phyloP scores from a whole-genome alignment of 2,888 invertebrate genomes.

The Cryptus viduatorius region DNA sequence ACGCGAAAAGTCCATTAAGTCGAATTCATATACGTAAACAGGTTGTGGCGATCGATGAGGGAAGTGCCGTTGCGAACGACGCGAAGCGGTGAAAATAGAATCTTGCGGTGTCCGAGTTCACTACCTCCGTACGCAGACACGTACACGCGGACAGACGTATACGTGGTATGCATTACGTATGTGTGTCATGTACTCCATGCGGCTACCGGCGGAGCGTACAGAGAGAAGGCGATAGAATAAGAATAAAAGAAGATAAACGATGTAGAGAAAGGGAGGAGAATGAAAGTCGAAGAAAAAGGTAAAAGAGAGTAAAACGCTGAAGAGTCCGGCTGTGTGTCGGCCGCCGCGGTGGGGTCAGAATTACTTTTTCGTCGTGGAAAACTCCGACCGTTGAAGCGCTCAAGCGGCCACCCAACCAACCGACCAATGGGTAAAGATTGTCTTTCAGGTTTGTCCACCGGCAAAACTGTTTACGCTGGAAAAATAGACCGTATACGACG shows the following conservation, averaged over 20 bases:
- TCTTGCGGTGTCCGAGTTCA: constrained; percentile 28
- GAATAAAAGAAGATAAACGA: constrained; percentile 65
- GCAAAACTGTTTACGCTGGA: constrained; percentile 71
- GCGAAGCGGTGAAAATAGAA: constrained; percentile 62
- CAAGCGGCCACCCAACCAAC: constrained; percentile 51
- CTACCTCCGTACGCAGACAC: background rate
- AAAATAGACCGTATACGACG: constrained; percentile 67
- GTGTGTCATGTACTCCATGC: background rate
- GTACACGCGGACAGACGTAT: background rate
- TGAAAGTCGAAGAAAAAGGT: constrained; percentile 16
- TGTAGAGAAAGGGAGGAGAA: constrained; percentile 50
- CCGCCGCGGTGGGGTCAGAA: constrained; percentile 68
- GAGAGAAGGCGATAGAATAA: background rate
- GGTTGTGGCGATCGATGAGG: constrained; percentile 69
- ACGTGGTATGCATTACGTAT: background rate
- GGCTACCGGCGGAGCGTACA: background rate
- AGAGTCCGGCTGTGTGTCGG: constrained; percentile 56
- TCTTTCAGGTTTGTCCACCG: constrained; percentile 72
- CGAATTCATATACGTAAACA: constrained; percentile 77
- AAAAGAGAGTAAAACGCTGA: constrained; percentile 13
- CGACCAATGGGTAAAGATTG: constrained; percentile 66
- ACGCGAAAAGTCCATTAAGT: constrained; percentile 80
- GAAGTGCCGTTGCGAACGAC: constrained; percentile 52
- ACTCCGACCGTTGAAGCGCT: constrained; percentile 57
- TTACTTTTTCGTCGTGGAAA: constrained; percentile 68